Conservation (phyloP, 2,797 vertebrate species). For the Thamnophis elegans region DNA sequence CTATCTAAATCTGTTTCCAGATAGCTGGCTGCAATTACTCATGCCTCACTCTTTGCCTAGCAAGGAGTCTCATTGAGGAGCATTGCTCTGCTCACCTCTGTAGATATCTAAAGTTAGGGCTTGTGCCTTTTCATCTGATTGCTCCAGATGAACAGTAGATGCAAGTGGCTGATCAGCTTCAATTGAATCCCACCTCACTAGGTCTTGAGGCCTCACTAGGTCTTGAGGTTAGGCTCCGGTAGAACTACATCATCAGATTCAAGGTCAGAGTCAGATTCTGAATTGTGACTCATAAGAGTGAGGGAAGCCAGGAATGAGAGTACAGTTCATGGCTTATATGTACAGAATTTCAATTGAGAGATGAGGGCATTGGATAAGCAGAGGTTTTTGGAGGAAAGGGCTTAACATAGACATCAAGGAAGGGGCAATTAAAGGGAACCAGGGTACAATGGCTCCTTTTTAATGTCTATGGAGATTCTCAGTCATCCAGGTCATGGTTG, state of each 20-base stretch:
- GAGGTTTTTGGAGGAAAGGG: not conserved
- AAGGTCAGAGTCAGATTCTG: not conserved
- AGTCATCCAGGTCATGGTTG: too few relatives aligned
- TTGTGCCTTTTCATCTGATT: not conserved
- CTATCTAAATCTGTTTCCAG: not conserved
- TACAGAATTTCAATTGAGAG: not conserved
- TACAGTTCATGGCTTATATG: not conserved
- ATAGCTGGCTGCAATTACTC: not conserved
- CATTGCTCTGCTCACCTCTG: not conserved
- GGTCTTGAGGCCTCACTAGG: too few relatives aligned
- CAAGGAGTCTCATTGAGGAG: not conserved
- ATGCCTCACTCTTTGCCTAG: not conserved
- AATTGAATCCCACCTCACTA: not conserved
- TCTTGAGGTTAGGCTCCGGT: too few relatives aligned
- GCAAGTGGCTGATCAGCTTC: not conserved
- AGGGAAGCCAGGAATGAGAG: not conserved
- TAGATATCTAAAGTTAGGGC: not conserved
- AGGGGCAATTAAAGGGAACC: not conserved
- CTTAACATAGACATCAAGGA: not conserved
- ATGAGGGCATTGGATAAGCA: not conserved
- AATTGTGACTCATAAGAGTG: not conserved
- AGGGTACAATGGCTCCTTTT: not conserved
- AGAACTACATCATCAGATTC: not conserved
- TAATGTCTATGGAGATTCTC: too few relatives aligned
- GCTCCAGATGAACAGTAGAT: not conserved